Evolutionary conservation across 1,140 invertebrate genomes (phyloP).

Genomic region (Drosophila jambulina): DNA sequence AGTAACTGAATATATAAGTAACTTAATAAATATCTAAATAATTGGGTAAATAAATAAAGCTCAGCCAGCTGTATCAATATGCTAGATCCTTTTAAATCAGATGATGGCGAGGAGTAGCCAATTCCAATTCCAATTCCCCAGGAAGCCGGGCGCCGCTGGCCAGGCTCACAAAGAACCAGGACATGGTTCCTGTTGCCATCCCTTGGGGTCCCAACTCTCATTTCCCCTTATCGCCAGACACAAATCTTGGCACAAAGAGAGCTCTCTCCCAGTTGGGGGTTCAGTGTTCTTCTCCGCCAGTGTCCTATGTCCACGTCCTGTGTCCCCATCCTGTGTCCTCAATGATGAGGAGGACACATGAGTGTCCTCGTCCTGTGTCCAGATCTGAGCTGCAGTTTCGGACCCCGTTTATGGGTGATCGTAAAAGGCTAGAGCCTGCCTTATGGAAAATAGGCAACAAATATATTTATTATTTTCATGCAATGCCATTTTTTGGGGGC

Average conservation of each 20-base stretch:
- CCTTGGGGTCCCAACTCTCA: conserved; percentile 16
- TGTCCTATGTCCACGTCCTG: too few relatives aligned
- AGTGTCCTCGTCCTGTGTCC: not conserved
- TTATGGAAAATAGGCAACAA: conserved; percentile 63
- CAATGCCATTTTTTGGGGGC: conserved; percentile 53
- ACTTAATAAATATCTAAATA: not conserved
- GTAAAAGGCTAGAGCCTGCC: conserved; percentile 56
- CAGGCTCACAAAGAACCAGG: conserved; percentile 15
- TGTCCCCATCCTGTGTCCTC: not conserved
- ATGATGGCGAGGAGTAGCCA: not conserved
- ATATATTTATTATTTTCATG: conserved; percentile 74
- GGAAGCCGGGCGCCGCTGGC: not conserved
- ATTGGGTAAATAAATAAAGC: not conserved
- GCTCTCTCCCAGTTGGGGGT: conserved; percentile 32
- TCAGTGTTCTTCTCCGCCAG: too few relatives aligned
- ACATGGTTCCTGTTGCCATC: not conserved
- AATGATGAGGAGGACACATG: too few relatives aligned
- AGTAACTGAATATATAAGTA: not conserved
- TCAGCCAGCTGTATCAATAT: not conserved
- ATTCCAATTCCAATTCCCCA: not conserved
- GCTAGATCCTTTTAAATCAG: not conserved
- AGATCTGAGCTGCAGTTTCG: conserved; percentile 14
- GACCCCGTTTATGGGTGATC: conserved; percentile 56
- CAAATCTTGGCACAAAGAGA: conserved; percentile 54
- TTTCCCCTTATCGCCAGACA: conserved; percentile 41